Base-by-base conservation (phyloP, 2,888 invertebrate species). In the Drosophila kokeensis region DNA sequence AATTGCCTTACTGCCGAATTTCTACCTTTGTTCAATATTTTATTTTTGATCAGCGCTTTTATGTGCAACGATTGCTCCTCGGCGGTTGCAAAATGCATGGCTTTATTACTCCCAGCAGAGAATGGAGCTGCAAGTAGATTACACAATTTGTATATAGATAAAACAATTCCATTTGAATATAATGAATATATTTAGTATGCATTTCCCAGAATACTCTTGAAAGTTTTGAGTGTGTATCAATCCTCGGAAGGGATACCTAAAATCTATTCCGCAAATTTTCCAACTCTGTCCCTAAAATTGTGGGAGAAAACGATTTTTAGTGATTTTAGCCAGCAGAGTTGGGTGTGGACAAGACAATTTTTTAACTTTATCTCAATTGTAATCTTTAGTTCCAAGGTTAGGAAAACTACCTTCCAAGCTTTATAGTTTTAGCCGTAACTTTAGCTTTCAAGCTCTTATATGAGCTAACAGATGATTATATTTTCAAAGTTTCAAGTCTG, bases 21-120 rank as follows among this genome's bases (percentile, higher is more conserved):
- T 0, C 50, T 18, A 36, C 49, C 42, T 61, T 90, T 90, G 59
- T 73, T 88, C 7, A 85, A 66, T 55, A 89, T 83, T 61, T 75
- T 74, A 29, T 74, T 77, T 45, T 89, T 90, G 1, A 85, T 59
- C 7, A 90, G 38, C 2, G 72, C 55, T 55, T 81, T 90, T 1
- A 89, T 63, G 5, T 75, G 72, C 54, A 49, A 7, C 1, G 82
- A 66, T 48, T 76, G 66, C 1, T 76, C 73, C 11, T 21, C 53
- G 0, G 52, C 36, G 0, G 63, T 18, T 27, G 53, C 54, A 10
- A 67, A 53, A 45, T 61, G 36, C 10, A 53, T 40, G 24, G 50
- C 13, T 11, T 40, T 30, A 27, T 54, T 49, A n/a, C 53, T 76
- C 24, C 38, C 50, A 10, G 45, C 8, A 7, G 55, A 29, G 18